Percentiles rank a stretch among this genome's conserved stretches.
phyloP scores from a whole-genome alignment of 2,888 invertebrate genomes.

The Tiphia femorata region DNA sequence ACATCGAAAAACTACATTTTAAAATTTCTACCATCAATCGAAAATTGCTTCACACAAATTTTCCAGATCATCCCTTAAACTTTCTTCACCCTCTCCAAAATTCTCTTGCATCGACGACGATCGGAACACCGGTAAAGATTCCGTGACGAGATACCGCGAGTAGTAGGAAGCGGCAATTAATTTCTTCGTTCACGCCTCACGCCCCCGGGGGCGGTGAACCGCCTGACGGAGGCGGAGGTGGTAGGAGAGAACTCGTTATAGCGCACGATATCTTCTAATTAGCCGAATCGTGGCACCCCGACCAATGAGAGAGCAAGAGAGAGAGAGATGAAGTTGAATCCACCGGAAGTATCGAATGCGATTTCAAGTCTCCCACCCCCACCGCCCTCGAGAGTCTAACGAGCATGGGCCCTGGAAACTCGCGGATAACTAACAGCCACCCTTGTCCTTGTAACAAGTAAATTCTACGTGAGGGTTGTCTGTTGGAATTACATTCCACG shows the following conservation, averaged over 20 bases:
- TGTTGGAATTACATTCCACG: not conserved
- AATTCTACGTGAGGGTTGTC: too few species aligned
- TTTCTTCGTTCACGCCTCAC: slow-evolving; percentile 41
- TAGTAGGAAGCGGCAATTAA: slow-evolving; percentile 34
- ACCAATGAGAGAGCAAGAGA: not conserved
- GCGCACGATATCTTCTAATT: slow-evolving; percentile 41
- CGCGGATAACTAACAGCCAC: slow-evolving; percentile 2
- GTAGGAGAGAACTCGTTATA: slow-evolving; percentile 28
- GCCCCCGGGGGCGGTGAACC: not conserved
- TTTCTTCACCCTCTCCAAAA: too few species aligned
- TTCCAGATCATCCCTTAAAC: too few species aligned
- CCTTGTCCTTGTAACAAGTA: too few species aligned
- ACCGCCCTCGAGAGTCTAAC: not conserved
- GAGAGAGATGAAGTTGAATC: not conserved
- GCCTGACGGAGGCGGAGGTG: not conserved
- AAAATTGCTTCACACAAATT: too few species aligned
- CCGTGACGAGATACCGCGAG: too few species aligned
- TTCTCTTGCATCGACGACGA: too few species aligned
- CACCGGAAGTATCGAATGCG: slow-evolving; percentile 24
- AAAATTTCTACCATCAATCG: too few species aligned
- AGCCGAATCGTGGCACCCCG: slow-evolving; percentile 28
- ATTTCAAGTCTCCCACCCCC: slow-evolving; percentile 23
- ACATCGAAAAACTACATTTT: too few species aligned
- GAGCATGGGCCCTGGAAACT: not conserved
- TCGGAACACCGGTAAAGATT: too few species aligned